phyloP scores from a whole-genome alignment of 2,797 vertebrate genomes.

The Rhinella marina region DNA sequence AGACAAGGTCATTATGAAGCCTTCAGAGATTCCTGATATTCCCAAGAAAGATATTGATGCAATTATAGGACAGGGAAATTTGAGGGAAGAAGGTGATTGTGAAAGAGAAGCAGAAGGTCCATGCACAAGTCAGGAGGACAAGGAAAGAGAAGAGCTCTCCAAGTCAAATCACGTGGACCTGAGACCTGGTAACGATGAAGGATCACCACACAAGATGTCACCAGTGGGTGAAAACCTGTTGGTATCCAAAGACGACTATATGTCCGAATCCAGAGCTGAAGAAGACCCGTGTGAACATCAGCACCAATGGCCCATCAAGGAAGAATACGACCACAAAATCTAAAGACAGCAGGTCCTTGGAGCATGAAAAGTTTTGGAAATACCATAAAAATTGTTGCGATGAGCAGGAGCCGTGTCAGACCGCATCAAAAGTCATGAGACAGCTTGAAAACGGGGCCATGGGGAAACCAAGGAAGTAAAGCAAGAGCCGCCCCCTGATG shows the following conservation, averaged over 20 bases:
- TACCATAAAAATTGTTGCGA: slow-evolving; percentile 49
- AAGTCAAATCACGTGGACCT: background rate
- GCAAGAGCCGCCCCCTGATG: slow-evolving; percentile 13
- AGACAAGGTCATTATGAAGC: background rate
- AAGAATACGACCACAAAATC: background rate
- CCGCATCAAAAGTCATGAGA: background rate
- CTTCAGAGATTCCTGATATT: background rate
- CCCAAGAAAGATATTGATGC: background rate
- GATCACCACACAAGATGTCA: background rate
- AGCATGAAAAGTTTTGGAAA: slow-evolving; percentile 31
- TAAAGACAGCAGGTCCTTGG: background rate
- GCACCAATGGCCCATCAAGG: background rate
- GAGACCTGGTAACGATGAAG: background rate
- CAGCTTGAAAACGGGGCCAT: background rate
- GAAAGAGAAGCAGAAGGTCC: background rate
- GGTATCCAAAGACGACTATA: background rate
- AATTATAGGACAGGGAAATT: background rate
- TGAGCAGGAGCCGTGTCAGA: slow-evolving; percentile 31
- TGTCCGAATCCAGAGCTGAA: background rate
- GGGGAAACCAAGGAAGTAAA: background rate
- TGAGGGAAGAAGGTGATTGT: background rate
- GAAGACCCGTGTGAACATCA: background rate
- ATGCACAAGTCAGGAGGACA: background rate
- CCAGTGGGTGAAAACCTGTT: background rate
- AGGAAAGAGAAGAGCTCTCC: background rate